phyloP scores from a whole-genome alignment of 2,797 vertebrate species.

The Myoxocephalus aenaeus region DNA sequence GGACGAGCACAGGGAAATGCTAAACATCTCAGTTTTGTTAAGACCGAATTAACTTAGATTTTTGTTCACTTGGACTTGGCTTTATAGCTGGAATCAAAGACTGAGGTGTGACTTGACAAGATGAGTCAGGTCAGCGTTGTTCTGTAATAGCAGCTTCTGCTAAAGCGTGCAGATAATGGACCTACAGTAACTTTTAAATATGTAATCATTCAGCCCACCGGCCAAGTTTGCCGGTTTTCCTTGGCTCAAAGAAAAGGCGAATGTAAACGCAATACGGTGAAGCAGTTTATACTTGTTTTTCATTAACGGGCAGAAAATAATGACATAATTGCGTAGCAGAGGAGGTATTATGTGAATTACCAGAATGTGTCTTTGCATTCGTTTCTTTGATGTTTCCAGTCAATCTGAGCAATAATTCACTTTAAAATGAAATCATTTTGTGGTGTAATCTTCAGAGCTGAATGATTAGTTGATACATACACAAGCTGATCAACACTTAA shows the following conservation, averaged over 20 bases:
- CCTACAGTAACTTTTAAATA: constrained; percentile 20
- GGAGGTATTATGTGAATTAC: neutral
- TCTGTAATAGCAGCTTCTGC: constrained; percentile 11
- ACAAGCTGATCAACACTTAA: neutral
- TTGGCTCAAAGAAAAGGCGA: constrained; percentile 14
- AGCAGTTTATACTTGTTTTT: constrained; percentile 1
- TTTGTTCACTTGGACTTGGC: neutral
- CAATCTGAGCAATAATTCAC: neutral
- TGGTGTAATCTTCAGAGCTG: neutral
- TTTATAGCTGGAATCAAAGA: constrained; percentile 11
- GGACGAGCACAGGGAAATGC: constrained; percentile 39
- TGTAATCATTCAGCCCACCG: constrained; percentile 26
- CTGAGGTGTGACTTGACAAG: neutral
- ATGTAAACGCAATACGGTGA: constrained; percentile 1
- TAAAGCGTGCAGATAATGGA: constrained; percentile 24
- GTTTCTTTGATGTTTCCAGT: neutral
- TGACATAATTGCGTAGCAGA: constrained; percentile 1
- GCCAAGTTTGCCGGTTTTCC: neutral
- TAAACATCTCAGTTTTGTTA: constrained; percentile 34
- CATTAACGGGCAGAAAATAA: constrained; percentile 13
- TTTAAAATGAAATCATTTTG: neutral
- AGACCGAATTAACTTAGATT: neutral
- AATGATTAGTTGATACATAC: neutral
- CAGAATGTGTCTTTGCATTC: neutral
- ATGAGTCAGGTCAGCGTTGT: constrained; percentile 11